Evolutionary conservation across 2,113 vertebrate genomes (phyloP), one percentile per base, ranked within the genome.

Genomic region (Ciconia boyciana): DNA sequence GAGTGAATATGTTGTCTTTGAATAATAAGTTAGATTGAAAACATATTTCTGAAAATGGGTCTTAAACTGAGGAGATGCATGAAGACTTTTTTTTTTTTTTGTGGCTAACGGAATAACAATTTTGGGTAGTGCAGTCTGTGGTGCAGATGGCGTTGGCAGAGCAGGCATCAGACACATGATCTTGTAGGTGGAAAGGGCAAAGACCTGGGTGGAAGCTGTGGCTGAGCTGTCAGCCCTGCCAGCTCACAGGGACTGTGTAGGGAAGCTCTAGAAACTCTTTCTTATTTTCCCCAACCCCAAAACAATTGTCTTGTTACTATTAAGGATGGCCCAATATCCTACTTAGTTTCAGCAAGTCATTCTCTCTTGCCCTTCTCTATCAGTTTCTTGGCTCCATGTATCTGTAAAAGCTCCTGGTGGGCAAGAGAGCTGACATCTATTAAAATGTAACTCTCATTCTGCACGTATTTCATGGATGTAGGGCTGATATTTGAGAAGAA

Each of bases 401-500:
- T 60, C 39, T 54, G 24, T 55, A 55, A 88, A 95, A 66, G 55
- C 13, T 70, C 7, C 39, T 51, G 26, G 4, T 77, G 68, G 29
- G 29, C 32, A 70, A 68, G 32, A 26, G 55, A 46, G 34, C 46
- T 6, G 4, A 16, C 10, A 24, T 46, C 18, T 46, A 18, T 68
- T 61, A 46, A 82, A 89, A 72, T 14, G 34, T 65, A 72, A 41
- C 39, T 21, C 46, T 46, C 4, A 0, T 39, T 58, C 90, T 87
- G 48, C 48, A 13, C 15, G n/a, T 70, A 29, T 80, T 86, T 81
- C 34, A 57, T 87, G 83, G 39, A 26, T 48, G 8, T 64, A 55
- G 48, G 65, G 11, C 13, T 13, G 94, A 87, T 91, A 96, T 64
- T 75, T 79, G 79, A 88, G 81, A 93, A 90, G 75, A 93, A 92